These are phyloP conservation scores for Delia radicum DNA, from an alignment of 1,140 invertebrate genomes.

Conservation along the genomic window DNA sequence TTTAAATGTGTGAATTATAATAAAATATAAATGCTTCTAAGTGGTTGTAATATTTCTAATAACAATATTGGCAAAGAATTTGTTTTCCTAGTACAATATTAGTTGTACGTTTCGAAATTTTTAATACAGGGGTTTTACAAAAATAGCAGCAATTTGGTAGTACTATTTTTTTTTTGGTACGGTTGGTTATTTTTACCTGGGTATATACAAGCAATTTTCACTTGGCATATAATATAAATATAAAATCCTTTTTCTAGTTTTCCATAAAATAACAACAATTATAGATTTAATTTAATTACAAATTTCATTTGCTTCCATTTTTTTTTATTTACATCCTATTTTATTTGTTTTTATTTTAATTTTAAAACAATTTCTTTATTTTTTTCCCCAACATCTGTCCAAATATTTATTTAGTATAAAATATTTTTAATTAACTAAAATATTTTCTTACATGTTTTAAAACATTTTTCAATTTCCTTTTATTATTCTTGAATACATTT, in stretches of 20 bases:
- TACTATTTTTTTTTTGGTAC: no score
- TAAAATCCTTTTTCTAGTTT: no score
- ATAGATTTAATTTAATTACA: no score
- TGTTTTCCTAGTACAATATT: no score
- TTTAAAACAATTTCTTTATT: background rate
- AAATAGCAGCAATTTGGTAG: no score
- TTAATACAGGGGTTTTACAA: no score
- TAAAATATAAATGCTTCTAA: no score
- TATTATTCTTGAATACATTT: background rate
- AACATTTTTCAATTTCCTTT: background rate
- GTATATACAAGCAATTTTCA: background rate
- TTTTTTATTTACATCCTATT: background rate
- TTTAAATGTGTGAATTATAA: no score
- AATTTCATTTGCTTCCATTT: background rate
- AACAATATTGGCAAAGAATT: no score
- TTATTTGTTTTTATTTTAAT: background rate
- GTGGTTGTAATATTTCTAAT: no score
- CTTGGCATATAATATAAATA: background rate
- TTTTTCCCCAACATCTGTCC: conserved; percentile 5
- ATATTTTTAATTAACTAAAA: conserved; percentile 20
- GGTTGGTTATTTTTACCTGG: no score
- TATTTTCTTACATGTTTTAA: background rate
- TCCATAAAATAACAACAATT: background rate
- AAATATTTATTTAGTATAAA: conserved; percentile 22
- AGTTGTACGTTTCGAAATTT: no score